Evolutionary conservation across 2,888 invertebrate genomes (phyloP).

Genomic region (Disparrhopalites patrizii): DNA sequence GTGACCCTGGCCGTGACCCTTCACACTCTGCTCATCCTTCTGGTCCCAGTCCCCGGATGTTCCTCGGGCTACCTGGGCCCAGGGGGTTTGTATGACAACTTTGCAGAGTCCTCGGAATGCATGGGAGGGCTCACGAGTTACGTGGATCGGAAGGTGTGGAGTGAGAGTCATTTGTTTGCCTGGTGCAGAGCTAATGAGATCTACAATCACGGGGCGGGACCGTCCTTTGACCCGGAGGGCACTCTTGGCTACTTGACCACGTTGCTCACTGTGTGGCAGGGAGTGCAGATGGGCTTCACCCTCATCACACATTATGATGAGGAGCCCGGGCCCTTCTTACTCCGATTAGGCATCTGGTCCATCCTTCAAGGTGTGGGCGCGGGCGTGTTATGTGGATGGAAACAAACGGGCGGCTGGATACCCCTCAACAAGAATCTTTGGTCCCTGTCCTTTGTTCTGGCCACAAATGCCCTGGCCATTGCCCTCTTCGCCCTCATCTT

Average conservation of each 20-base stretch:
- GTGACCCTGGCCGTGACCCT: slow-evolving; percentile 61
- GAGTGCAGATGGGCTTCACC: slow-evolving; percentile 75
- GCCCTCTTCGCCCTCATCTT: slow-evolving; percentile 70
- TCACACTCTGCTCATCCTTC: slow-evolving; percentile 68
- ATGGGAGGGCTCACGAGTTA: slow-evolving; percentile 58
- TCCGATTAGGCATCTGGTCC: slow-evolving; percentile 74
- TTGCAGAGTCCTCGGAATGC: slow-evolving; percentile 51
- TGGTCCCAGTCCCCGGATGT: slow-evolving; percentile 70
- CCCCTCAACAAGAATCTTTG: slow-evolving; percentile 84
- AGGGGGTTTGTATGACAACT: slow-evolving; percentile 54
- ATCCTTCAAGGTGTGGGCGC: slow-evolving; percentile 58
- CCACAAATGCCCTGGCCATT: slow-evolving; percentile 73
- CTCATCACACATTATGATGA: slow-evolving; percentile 60
- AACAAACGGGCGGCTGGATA: slow-evolving; percentile 54
- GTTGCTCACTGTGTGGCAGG: slow-evolving; percentile 73
- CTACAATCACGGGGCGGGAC: slow-evolving; percentile 60
- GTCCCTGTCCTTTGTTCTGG: slow-evolving; percentile 84
- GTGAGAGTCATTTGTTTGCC: slow-evolving; percentile 54
- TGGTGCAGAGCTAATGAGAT: slow-evolving; percentile 58
- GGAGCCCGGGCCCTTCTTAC: slow-evolving; percentile 59
- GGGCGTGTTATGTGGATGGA: slow-evolving; percentile 49
- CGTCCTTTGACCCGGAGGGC: slow-evolving; percentile 84
- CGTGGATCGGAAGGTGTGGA: slow-evolving; percentile 55
- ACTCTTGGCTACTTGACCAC: slow-evolving; percentile 64
- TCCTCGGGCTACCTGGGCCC: slow-evolving; percentile 62